A percentile compares a stretch with the other conserved stretches of the same genome.
These are phyloP conservation scores for Deroptyus accipitrinus DNA, from an alignment of 2,113 vertebrate genomes.

Conservation along the genomic window DNA sequence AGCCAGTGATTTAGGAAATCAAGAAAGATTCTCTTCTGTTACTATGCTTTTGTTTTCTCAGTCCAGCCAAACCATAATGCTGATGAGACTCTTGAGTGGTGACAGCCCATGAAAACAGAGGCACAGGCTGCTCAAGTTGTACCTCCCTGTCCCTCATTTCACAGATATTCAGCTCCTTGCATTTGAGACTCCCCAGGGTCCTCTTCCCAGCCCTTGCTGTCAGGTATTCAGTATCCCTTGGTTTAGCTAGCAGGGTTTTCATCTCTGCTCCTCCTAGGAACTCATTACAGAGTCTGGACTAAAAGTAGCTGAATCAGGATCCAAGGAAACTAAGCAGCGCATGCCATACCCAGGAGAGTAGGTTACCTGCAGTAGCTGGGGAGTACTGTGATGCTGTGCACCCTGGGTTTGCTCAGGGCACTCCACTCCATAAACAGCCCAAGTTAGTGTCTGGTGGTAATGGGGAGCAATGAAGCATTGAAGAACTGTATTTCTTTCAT, in stretches of 20 bases:
- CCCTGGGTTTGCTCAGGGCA: background rate
- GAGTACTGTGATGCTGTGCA: background rate
- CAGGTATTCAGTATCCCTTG: background rate
- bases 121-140: background rate
- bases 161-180: background rate
- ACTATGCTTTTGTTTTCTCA: background rate
- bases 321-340: background rate
- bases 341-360: background rate
- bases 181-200: background rate
- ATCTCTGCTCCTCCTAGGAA: background rate
- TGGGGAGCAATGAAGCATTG: background rate
- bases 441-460: background rate
- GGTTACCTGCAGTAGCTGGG: background rate
- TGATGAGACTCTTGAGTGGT: background rate
- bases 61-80: background rate
- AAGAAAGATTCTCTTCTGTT: background rate
- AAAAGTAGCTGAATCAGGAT: background rate
- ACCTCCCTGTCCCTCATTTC: background rate
- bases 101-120: background rate
- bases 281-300: background rate
- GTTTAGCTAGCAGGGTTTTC: background rate
- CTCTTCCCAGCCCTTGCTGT: background rate
- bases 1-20: constrained; percentile 13
- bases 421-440: background rate
- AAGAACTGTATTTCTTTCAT: background rate